Evolutionary conservation across 2,113 vertebrate species (phyloP), one percentile per base, ranked within the genome.

Genomic region (Oxyura jamaicensis): DNA sequence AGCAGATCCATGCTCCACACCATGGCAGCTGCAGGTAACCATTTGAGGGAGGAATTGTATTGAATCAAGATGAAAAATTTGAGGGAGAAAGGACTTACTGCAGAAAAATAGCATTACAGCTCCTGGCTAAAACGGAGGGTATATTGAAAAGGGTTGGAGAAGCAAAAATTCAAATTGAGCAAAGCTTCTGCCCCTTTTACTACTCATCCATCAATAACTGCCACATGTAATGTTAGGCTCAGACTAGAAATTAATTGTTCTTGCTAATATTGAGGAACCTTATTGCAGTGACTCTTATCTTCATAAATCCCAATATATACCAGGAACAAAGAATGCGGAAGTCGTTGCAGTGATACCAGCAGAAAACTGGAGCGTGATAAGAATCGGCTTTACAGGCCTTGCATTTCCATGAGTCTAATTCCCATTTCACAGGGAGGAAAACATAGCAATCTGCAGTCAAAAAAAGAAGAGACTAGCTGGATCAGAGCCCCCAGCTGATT

Each of bases 211-310:
- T 95, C 95, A 92, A 62, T 75, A 94, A 86, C 65, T 84, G 83
- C n/a, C 88, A 86, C 39, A 75, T 88, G 88, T 53, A 86, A 89
- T 86, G 73, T 92, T 89, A 92, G 53, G 50, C n/a, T 93, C 28
- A 74, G 81, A 58, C 50, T 92, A 79, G 88, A 96, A 96, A 95
- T 96, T 95, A 96, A 95, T 96, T 97, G 92, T 90, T 89, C 77
- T 75, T 0, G 0, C 63, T 94, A 95, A 95, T 96, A 96, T 76
- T 90, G 71, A 96, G 86, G 55, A 95, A 83, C 13, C 48, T 86
- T 90, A 96, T 83, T 89, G 58, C 58, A 90, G 58, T 29, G 90
- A 72, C 41, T 25, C 81, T 95, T 96, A 94, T 93, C 95, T 96
- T 91, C 74, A 76, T 92, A 93, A 93, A 91, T 95, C 77, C 90